phyloP scores from a whole-genome alignment of 2,113 vertebrate genomes.

The Datnioides undecimradiatus region DNA sequence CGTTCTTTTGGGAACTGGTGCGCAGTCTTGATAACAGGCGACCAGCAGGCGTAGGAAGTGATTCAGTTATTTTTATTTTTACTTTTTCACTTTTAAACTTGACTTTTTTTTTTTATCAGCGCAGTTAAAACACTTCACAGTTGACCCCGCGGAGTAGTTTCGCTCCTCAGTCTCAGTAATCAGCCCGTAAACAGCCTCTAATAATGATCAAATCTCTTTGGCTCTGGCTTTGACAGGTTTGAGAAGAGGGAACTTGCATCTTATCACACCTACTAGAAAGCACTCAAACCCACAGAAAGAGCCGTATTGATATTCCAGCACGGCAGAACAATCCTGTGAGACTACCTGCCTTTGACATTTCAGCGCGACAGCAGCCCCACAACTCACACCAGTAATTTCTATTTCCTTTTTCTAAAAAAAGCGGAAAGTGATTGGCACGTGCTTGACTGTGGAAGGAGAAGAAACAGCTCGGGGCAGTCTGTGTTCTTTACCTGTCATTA shows the following conservation, averaged over 20 bases:
- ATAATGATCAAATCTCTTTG: constrained; percentile 75
- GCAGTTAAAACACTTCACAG: constrained; percentile 56
- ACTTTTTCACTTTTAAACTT: constrained; percentile 40
- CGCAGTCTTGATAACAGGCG: constrained; percentile 71
- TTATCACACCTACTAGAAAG: constrained; percentile 70
- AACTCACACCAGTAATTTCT: constrained; percentile 79
- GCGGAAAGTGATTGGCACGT: constrained; percentile 81
- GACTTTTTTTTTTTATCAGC: constrained; percentile 36
- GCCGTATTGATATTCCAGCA: constrained; percentile 75
- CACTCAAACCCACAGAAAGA: constrained; percentile 71
- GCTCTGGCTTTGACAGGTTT: constrained; percentile 74
- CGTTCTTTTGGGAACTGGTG: constrained; percentile 72
- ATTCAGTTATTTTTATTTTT: constrained; percentile 78
- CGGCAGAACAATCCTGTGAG: constrained; percentile 70
- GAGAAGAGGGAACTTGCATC: constrained; percentile 65
- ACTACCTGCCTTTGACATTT: constrained; percentile 78
- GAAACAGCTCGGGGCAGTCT: constrained; percentile 75
- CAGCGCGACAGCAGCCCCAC: constrained; percentile 68
- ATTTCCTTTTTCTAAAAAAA: constrained; percentile 73
- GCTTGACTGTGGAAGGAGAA: constrained; percentile 66
- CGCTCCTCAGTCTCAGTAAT: constrained; percentile 55
- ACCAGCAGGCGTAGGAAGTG: constrained; percentile 73
- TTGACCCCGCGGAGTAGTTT: constrained; percentile 68
- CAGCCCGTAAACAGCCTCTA: constrained; percentile 65
- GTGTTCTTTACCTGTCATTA: constrained; percentile 83